Evolutionary conservation across 2,113 vertebrate genomes (phyloP).

Genomic region (Chionomys nivalis): DNA sequence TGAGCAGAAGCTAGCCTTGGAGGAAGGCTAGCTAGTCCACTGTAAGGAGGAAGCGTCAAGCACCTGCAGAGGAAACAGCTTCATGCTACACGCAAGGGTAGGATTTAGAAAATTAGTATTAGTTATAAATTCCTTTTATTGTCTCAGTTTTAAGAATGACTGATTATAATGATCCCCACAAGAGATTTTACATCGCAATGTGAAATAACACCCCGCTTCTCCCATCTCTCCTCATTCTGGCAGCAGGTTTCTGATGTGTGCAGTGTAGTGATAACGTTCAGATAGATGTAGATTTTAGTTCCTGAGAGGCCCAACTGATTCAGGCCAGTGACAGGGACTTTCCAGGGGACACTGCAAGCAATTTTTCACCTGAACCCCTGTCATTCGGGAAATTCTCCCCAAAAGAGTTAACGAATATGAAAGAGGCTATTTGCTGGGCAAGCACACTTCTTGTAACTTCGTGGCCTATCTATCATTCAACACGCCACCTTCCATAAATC

Average conservation of each 20-base stretch:
- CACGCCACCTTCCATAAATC: background rate
- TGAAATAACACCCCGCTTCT: background rate
- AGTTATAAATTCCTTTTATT: background rate
- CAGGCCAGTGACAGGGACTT: background rate
- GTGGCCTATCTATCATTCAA: background rate
- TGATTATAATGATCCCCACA: background rate
- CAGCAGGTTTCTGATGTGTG: background rate
- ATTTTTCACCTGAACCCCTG: background rate
- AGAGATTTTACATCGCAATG: background rate
- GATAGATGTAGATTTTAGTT: background rate
- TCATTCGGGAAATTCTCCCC: background rate
- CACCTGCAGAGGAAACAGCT: background rate
- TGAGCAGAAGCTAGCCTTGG: background rate
- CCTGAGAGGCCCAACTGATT: background rate
- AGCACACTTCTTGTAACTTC: background rate
- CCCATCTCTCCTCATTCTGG: background rate
- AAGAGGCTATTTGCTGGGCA: background rate
- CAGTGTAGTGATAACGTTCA: background rate
- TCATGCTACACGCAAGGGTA: background rate
- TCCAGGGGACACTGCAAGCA: accelerated
- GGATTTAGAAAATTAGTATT: background rate
- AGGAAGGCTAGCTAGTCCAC: background rate
- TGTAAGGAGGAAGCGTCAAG: background rate
- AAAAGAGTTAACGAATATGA: accelerated
- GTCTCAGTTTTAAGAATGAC: background rate